Base-by-base conservation (phyloP, 2,888 invertebrate species). In the Pterobdella sp. region DNA sequence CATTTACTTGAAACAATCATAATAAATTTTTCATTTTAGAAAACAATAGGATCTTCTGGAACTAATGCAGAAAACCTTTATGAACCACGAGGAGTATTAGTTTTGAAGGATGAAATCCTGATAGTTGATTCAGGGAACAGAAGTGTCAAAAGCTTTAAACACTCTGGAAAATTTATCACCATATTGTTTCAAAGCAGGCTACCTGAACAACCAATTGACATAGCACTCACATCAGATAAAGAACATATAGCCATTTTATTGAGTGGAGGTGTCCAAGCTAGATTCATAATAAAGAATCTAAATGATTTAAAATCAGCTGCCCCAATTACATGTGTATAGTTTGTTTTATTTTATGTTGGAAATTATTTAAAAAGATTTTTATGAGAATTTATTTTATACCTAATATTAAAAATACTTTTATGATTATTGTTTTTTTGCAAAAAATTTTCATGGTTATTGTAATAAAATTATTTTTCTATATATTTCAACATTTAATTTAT, bases 111-210 rank as follows among this genome's bases (percentile, higher is more conserved):
- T 56, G 69, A 72, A 31, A 31, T 74, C 22, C 63, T 74, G 31
- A 69, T 74, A 18, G 72, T 72, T 3, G 74, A 74, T 49, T 74
- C 74, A 31, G 74, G 74, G 2, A 74, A 72, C 35, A 56, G 60
- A 1, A 34, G 63, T 31, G 69, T 74, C 35, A 74, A 74, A 37
- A 32, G 32, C 22, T 74, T 74, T 60, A 68, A 67, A 26, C n/a
- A n/a, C 22, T 60, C 69, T 0, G 74, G 74, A 22, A 71, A 71
- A 32, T 71, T 71, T 36, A 34, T 31, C 26, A n/a, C 35, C 1
- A 63, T 63, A n/a, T 63, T 56, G n/a, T 56, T 56, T 26, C 60
- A 56, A 26, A 22, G n/a, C n/a, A 4, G 60, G n/a, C 26, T 26
- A 18, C 60, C 60, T n/a, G 52, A 63, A 26, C 31, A 32, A 31